Evolutionary conservation across 2,888 invertebrate genomes (phyloP), one percentile per base, ranked within the genome.

Genomic region (Tholera decimalis): DNA sequence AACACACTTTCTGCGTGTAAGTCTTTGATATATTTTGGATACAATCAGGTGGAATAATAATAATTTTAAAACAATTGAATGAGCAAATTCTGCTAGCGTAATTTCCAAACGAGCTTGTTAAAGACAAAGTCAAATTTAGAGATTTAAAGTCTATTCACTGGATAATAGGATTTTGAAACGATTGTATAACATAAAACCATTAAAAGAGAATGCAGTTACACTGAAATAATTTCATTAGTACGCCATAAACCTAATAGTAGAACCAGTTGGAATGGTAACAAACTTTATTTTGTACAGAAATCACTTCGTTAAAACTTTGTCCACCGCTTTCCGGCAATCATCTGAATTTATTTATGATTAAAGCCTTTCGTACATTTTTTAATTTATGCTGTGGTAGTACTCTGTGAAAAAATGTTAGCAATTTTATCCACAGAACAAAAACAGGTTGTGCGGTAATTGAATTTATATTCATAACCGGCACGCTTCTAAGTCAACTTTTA

Each of bases 221-320:
- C 9, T 18, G 2, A 18, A 30, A 39, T 49, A 1, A 56, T 47
- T 47, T 53, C 30, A 15, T 54, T 33, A 44, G 33, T 47, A 65
- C 20, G 15, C 28, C 8, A 28, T 65, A 50, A 65, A 61, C 15
- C 15, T 24, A 55, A 46, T 59, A 60, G 43, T 55, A 57, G 26
- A 41, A 50, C 26, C 66, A 69, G 57, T 68, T 55, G 60, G 55
- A 66, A 41, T 54, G 50, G 56, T 43, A 54, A 58, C 56, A 62
- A 78, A 80, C 44, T 80, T 78, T 68, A 66, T 67, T 77, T 68
- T 66, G 50, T 20, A 50, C 75, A 77, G 77, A 82, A 86, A 86
- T 83, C 77, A 86, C 85, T 89, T 91, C 90, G 90, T 91, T 91
- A 90, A 90, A 91, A 91, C 82, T 89, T 88, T 80, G 57, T 69